Evolutionary conservation across 2,797 vertebrate species (phyloP), one percentile per base, ranked within the genome.

Genomic region (Rhynchonycteris naso): DNA sequence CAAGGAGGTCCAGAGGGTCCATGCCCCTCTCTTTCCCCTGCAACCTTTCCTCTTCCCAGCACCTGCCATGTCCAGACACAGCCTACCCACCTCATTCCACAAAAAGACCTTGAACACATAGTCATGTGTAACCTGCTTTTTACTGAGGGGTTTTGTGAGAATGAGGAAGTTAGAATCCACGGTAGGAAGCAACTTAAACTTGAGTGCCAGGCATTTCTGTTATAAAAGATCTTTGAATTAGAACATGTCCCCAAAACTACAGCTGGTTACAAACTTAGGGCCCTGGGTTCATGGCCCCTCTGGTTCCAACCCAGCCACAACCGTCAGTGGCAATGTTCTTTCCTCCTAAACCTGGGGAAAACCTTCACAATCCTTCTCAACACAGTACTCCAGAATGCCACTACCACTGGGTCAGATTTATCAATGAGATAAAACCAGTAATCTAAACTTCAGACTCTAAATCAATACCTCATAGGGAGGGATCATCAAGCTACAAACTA

Each of bases 331-430:
- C 63, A 69, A 43, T 28, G 18, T n/a, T 71, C 56, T 24, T 43
- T 72, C n/a, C 83, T 84, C 16, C 18, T 80, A 61, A 79, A 22
- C 50, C 76, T 72, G 58, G 38, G 28, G 38, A 50, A 74, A 68
- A 76, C 61, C 26, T 24, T 92, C 84, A 35, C 69, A 65, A 92
- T 92, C 80, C 54, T 59, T 91, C 52, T 30, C 79, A 50, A 65
- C 68, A 71, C 58, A 65, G 18, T 7, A 14, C 50, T 78, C 14
- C 38, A 75, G 24, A n/a, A 11, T 35, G 47, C 54, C 50, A 58
- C 66, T n/a, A 50, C 61, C 26, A 1, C 9, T 16, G 68, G 59
- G 50, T 63, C 69, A 76, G 16, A 80, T 38, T 54, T 52, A 86
- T 47, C 68, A 72, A 28, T 35, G 38, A 79, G 15, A 82, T 50